phyloP scores from a whole-genome alignment of 2,888 invertebrate genomes.

The Caenorhabditis imperialis region DNA sequence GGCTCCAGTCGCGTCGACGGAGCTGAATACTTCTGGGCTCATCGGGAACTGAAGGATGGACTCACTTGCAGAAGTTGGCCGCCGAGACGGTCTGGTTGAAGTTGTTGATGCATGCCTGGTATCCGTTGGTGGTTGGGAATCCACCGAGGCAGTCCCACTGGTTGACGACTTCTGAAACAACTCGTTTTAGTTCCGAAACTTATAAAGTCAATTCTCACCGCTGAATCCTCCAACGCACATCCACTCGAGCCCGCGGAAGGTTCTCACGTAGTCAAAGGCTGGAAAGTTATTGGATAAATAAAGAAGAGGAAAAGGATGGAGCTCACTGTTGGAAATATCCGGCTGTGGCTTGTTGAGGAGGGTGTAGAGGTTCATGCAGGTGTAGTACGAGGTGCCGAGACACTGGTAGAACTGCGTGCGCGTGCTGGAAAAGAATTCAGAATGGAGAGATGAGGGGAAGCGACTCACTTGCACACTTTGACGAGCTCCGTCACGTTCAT shows the following conservation, averaged over 20 bases:
- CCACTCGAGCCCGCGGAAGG: conserved; percentile 65
- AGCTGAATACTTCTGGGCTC: conserved; percentile 35
- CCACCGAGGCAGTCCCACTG: conserved; percentile 56
- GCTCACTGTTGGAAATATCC: conserved; percentile 51
- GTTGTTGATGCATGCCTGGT: conserved; percentile 49
- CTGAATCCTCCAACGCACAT: conserved; percentile 69
- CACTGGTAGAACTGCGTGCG: conserved; percentile 69
- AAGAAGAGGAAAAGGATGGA: neutral
- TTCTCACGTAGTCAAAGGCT: conserved; percentile 67
- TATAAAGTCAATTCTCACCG: conserved; percentile 26
- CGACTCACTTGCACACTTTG: conserved; percentile 63
- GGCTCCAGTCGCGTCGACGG: conserved; percentile 51
- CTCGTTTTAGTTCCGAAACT: neutral
- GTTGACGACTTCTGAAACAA: conserved; percentile 51
- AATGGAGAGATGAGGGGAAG: no score
- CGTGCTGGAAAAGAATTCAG: conserved; percentile 40
- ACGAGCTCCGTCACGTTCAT: conserved; percentile 57
- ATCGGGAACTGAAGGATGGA: neutral
- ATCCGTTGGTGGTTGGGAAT: conserved; percentile 44
- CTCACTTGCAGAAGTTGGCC: conserved; percentile 62
- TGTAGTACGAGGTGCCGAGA: conserved; percentile 68
- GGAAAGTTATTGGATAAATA: conserved; percentile 5
- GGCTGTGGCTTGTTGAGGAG: conserved; percentile 57
- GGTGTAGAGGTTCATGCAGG: conserved; percentile 64
- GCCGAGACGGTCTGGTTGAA: conserved; percentile 62